A percentile compares a stretch with the other conserved stretches of the same genome.
Evolutionary conservation across 2,888 invertebrate species (phyloP).

Genomic region (Eristalis arbustorum): DNA sequence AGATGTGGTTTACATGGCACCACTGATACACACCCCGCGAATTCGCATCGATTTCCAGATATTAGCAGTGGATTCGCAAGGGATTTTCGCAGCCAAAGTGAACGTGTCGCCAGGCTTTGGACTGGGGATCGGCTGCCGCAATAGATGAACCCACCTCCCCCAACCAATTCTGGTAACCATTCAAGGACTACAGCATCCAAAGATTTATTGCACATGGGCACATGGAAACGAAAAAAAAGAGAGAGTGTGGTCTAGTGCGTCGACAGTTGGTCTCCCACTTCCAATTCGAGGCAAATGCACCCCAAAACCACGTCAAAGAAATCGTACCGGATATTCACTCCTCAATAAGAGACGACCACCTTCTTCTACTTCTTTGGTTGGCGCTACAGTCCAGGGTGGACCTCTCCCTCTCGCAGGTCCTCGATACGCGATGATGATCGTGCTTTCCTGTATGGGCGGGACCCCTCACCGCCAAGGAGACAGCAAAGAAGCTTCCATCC

Average conservation of each 20-base stretch:
- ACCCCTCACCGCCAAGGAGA: too few species aligned
- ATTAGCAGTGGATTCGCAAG: not conserved
- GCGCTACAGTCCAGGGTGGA: too few species aligned
- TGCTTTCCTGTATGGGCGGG: too few species aligned
- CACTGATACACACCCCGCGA: not conserved
- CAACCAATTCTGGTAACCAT: constrained; percentile 34
- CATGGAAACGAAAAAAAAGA: constrained; percentile 13
- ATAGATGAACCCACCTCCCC: not conserved
- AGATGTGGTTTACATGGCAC: not conserved
- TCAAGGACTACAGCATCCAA: constrained; percentile 15
- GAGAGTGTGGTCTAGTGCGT: too few species aligned
- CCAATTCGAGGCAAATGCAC: too few species aligned
- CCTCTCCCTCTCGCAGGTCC: too few species aligned
- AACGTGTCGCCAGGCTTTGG: not conserved
- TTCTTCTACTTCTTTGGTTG: too few species aligned
- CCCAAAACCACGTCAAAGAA: constrained; percentile 45
- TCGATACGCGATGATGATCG: too few species aligned
- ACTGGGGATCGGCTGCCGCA: not conserved
- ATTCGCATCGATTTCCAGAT: not conserved
- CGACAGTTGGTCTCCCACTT: too few species aligned
- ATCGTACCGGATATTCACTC: constrained; percentile 54
- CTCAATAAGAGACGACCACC: constrained; percentile 14
- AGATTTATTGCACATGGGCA: constrained; percentile 50
- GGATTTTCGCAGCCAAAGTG: not conserved
- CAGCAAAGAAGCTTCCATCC: too few species aligned